Evolutionary conservation across 2,888 invertebrate genomes (phyloP), one percentile per base, ranked within the genome.

Genomic region (Apamea sordens): DNA sequence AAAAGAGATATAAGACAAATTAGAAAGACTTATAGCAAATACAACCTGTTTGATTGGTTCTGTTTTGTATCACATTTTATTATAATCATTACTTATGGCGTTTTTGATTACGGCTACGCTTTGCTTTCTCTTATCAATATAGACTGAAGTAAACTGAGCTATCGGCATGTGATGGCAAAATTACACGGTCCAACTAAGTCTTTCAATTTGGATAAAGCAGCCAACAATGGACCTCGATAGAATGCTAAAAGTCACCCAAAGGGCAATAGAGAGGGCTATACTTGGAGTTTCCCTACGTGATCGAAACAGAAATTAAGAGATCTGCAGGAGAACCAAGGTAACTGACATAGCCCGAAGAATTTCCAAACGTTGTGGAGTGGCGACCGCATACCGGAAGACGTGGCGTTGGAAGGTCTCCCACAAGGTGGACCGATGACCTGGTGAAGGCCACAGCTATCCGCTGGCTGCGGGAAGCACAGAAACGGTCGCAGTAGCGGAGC

Each of bases 31-130:
- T 74, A 85, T n/a, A 80, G 32, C 68, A 53, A 85, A 80, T 74
- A 85, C 80, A 83, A 80, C 74, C 68, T 80, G 74, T 59, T 72
- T 72, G 24, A 41, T 76, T 82, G 61, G 70, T 68, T 82, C 61
- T 21, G 61, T 84, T 84, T 63, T 47, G 68, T 72, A 72, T 64
- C 21, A 85, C 44, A 75, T 56, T 44, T 53, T 36, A 70, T 36
- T 24, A 53, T 15, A 53, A 32, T 53, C 24, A 36, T 70, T 15
- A 28, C 24, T 15, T 24, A 15, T 8, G 69, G 32, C 24, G 69
- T 24, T 50, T 32, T 70, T 24, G 24, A 32, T 5, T 15, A 24
- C 15, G 32, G 50, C 32, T 32, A 50, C 70, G 24, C 24, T 32
- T 28, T 69, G 13, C 47, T 28, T 13, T 50, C 50, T 24, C 13